Conservation (phyloP, 2,797 vertebrate species). For the Danio aesculapii region DNA sequence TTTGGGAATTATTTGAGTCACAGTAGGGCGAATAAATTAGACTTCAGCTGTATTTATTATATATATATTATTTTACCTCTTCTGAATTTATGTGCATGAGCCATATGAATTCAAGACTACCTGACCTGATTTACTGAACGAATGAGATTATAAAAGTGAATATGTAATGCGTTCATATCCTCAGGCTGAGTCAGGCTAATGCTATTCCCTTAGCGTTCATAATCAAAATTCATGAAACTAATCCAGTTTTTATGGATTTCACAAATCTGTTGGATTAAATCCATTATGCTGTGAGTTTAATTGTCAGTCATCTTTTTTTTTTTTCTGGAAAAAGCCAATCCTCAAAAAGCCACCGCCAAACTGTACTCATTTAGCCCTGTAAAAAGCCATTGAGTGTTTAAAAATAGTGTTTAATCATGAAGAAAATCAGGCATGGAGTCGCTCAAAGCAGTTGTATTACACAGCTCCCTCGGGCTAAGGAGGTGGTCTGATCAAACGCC, state of each 20-base stretch:
- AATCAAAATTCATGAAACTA: background rate
- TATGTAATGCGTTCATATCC: background rate
- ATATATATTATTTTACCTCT: no score
- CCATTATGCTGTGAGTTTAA: slow-evolving; percentile 11
- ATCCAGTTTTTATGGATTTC: slow-evolving; percentile 30
- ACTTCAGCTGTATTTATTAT: no score
- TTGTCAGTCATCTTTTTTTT: background rate
- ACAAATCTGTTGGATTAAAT: slow-evolving; percentile 19
- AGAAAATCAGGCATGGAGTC: slow-evolving; percentile 25
- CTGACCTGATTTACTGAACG: no score
- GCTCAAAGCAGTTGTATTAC: slow-evolving; percentile 24
- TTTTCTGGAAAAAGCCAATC: background rate
- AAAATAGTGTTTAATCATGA: slow-evolving; percentile 45
- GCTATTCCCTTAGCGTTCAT: background rate
- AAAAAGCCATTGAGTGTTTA: slow-evolving; percentile 38
- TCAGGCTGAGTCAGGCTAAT: slow-evolving; percentile 7
- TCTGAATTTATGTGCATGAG: no score
- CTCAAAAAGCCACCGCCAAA: background rate
- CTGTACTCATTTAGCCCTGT: slow-evolving; percentile 18
- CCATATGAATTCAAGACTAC: no score
- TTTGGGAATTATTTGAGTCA: no score
- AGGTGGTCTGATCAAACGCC: slow-evolving; percentile 50
- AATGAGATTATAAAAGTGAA: background rate
- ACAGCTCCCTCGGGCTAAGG: slow-evolving; percentile 17
- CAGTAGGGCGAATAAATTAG: no score